Conservation (phyloP, 2,113 vertebrate genomes). For the Sorex araneus region DNA sequence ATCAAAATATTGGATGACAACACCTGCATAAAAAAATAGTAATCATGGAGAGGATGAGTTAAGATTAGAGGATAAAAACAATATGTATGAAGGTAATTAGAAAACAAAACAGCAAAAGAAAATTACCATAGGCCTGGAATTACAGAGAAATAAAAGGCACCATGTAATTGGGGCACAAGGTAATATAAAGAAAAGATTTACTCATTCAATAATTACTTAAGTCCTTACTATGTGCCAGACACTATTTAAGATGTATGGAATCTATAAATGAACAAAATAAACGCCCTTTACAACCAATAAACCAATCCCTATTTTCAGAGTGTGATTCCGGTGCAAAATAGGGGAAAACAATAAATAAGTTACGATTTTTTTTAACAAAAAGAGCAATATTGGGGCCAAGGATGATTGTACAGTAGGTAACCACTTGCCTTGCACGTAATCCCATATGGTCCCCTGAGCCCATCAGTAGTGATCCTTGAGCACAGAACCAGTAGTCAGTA, state of each 20-base stretch:
- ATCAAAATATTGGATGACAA: not conserved
- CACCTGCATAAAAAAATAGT: not conserved
- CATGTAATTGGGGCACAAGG: not conserved
- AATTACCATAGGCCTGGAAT: not conserved
- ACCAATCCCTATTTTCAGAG: not conserved
- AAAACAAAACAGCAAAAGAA: constrained; percentile 15
- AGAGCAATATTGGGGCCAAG: too few relatives aligned
- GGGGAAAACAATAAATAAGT: not conserved
- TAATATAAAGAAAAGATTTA: not conserved
- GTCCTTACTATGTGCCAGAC: not conserved
- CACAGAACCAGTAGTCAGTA: too few relatives aligned
- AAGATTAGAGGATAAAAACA: constrained; percentile 8
- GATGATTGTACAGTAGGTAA: too few relatives aligned
- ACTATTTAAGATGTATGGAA: not conserved
- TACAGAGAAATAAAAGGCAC: not conserved
- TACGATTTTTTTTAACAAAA: too few relatives aligned
- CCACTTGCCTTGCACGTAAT: too few relatives aligned
- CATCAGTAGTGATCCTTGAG: too few relatives aligned
- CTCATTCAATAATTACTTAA: not conserved
- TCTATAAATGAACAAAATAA: not conserved
- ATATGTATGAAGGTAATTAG: not conserved
- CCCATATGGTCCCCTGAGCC: too few relatives aligned
- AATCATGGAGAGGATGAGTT: not conserved
- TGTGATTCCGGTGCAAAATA: not conserved
- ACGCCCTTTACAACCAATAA: too few relatives aligned